Evolutionary conservation across 1,140 invertebrate genomes (phyloP), one percentile per base, ranked within the genome.

Genomic region (Kradibia gibbosae): DNA sequence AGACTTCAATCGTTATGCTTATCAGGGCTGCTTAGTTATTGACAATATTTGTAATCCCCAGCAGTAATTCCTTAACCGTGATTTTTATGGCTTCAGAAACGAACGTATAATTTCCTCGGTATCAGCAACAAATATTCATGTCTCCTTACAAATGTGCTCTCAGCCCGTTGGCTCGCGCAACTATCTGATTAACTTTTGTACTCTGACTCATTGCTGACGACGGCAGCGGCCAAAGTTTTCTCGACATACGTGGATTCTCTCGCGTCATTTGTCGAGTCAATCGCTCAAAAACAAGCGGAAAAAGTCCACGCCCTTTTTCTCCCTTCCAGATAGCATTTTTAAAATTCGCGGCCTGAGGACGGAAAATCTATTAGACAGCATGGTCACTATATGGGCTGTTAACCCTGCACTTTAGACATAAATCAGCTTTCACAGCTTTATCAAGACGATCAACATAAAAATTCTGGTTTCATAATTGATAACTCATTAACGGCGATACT

Each of bases 171-270:
- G n/a, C 2, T 34, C 17, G 34, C 22, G 15, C 11, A 10, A 34
- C 13, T 57, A 1, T 22, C 42, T 80, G 78, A 80, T 80, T 80
- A 80, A 74, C 45, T 65, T 80, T 80, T 74, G 42, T 42, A 73
- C 55, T 71, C 31, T 67, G 22, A 3, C 0, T 45, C 42, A 13
- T 17, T 67, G 20, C 22, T 50, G 42, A 48, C 7, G 42, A n/a
- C 4, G 39, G 28, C 20, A 15, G n/a, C 39, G 53, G 53, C 53
- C 34, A 28, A 42, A 17, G 20, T 50, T 8, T 39, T 7, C 39
- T 20, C 13, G 1, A 48, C 36, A 1, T 20, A 20, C 53, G 39
- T 50, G 31, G n/a, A 31, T 45, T 65, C n/a, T 76, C n/a, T 34
- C 60, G 65, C 34, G 31, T 81, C 65, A 81, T 81, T 81, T 81